Evolutionary conservation across 2,888 invertebrate species (phyloP).

Genomic region (Chrysolina oricalcia): DNA sequence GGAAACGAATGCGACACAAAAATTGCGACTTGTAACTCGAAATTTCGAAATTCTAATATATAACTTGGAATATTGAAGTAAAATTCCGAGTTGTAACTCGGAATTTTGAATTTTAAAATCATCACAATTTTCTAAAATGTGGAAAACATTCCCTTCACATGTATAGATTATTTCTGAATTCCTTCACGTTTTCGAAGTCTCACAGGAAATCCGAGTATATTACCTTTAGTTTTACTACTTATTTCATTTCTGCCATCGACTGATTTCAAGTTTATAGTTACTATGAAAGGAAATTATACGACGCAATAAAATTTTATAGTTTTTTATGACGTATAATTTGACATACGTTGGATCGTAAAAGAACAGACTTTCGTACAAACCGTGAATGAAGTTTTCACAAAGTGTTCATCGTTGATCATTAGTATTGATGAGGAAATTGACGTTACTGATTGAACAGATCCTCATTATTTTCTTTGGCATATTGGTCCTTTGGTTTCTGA

Average conservation of each 20-base stretch:
- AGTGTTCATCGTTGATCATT: background rate
- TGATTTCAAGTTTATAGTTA: conserved; percentile 5
- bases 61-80: too few species aligned
- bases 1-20: too few species aligned
- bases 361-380: background rate
- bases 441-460: background rate
- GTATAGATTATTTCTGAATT: too few species aligned
- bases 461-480: background rate
- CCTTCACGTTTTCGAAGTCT: background rate
- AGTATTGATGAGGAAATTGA: conserved; percentile 3
- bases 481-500: background rate
- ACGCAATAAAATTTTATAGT: conserved; percentile 15
- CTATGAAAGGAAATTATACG: background rate
- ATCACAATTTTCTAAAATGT: too few species aligned
- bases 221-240: background rate
- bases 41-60: too few species aligned
- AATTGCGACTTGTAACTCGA: too few species aligned
- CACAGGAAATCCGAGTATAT: background rate
- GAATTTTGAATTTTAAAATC: too few species aligned
- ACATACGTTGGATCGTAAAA: conserved; percentile 1
- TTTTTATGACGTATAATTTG: conserved; percentile 16
- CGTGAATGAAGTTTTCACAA: background rate
- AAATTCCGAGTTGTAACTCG: too few species aligned
- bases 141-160: too few species aligned
- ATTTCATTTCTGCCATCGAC: background rate